Percentiles rank a stretch among this genome's conserved stretches.
Conservation (phyloP, 2,797 vertebrate species). For the Urophycis tenuis region DNA sequence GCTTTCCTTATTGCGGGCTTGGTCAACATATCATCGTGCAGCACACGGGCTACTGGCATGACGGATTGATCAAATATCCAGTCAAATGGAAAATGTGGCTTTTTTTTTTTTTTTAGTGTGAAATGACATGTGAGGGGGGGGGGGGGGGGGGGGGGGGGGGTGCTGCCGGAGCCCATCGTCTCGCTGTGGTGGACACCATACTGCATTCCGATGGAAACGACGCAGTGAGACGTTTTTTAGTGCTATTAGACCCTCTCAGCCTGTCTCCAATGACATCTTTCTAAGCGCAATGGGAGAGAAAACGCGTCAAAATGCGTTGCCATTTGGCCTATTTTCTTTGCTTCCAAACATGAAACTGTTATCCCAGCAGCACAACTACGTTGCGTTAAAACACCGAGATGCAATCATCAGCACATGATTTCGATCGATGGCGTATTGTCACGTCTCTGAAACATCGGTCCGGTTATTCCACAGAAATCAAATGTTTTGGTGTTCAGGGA, state of each 20-base stretch:
- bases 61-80: neutral
- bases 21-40: neutral
- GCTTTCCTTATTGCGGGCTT: neutral
- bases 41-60: neutral
- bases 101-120: conserved; percentile 31
- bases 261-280: conserved; percentile 32
- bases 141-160: conserved; percentile 39
- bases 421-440: conserved; percentile 16
- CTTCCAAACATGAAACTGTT: neutral
- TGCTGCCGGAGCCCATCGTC: neutral
- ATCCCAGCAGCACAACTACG: neutral
- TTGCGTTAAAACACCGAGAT: conserved; percentile 21
- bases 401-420: neutral
- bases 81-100: neutral
- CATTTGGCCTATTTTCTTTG: conserved; percentile 26
- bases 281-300: conserved; percentile 33
- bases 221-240: conserved; percentile 50
- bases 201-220: conserved; percentile 74
- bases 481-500: conserved; percentile 39
- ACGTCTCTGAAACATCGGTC: neutral
- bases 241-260: neutral
- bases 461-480: conserved; percentile 33
- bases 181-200: conserved; percentile 21
- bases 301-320: conserved; percentile 22
- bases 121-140: conserved; percentile 44